A percentile compares a stretch with the other conserved stretches of the same genome.
These are phyloP conservation scores for Tamias sibiricus DNA, from an alignment of 2,113 vertebrate genomes.

Conservation along the genomic window DNA sequence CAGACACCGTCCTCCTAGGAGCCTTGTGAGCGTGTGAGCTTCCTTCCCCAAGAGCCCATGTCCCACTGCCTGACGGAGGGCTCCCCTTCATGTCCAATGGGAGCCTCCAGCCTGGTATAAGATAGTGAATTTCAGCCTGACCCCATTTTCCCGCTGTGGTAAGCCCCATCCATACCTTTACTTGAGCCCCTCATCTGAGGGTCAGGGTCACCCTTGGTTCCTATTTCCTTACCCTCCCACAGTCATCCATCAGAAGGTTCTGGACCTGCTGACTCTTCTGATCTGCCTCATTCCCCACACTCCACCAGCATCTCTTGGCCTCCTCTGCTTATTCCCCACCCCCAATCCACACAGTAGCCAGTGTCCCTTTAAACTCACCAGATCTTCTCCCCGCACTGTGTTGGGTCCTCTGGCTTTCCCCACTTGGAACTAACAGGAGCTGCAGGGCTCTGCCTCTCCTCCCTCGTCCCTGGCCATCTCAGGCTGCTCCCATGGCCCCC, in stretches of 20 bases:
- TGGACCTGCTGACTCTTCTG: background rate
- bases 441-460: background rate
- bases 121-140: background rate
- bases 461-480: background rate
- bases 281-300: rapidly evolving
- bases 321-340: background rate
- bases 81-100: background rate
- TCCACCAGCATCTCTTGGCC: background rate
- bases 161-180: background rate
- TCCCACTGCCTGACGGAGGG: background rate
- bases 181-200: background rate
- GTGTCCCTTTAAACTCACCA: background rate
- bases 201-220: background rate
- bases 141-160: background rate
- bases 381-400: background rate
- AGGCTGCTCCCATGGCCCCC: too few relatives aligned
- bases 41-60: background rate
- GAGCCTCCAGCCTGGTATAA: background rate
- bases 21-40: background rate
- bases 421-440: background rate
- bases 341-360: background rate
- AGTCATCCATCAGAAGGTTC: background rate
- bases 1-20: background rate
- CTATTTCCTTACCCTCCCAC: background rate
- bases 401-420: background rate